Evolutionary conservation across 2,888 invertebrate genomes (phyloP).

Genomic region (Agrenia bidenticulata): DNA sequence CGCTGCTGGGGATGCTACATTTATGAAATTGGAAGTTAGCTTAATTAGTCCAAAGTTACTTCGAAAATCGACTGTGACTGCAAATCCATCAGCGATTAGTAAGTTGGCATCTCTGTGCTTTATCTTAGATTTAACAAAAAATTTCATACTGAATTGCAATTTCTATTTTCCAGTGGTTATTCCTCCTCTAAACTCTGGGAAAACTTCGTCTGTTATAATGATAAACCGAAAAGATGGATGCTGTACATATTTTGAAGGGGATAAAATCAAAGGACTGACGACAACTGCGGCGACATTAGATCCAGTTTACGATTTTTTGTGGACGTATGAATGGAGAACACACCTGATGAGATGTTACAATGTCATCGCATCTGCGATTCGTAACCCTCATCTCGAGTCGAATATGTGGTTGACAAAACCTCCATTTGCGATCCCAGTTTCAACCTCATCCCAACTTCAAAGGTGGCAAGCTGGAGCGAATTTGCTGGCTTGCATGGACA

Average conservation of each 20-base stretch:
- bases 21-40: slow-evolving; percentile 85
- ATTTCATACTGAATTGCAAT: too few species aligned
- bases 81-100: slow-evolving; percentile 56
- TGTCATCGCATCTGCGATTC: slow-evolving; percentile 74
- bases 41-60: slow-evolving; percentile 88
- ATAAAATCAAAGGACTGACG: slow-evolving; percentile 80
- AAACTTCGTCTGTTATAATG: slow-evolving; percentile 45
- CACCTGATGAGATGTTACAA: slow-evolving; percentile 76
- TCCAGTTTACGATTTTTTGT: slow-evolving; percentile 87
- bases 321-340: slow-evolving; percentile 69
- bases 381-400: slow-evolving; percentile 50
- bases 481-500: slow-evolving; percentile 84
- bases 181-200: slow-evolving; percentile 65
- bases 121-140: too few species aligned
- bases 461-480: slow-evolving; percentile 72
- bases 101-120: too few species aligned
- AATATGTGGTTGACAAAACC: slow-evolving; percentile 53
- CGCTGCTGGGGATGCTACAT: slow-evolving; percentile 95
- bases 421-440: slow-evolving; percentile 52
- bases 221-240: slow-evolving; percentile 86
- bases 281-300: slow-evolving; percentile 81
- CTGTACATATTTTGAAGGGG: slow-evolving; percentile 78
- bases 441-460: slow-evolving; percentile 51
- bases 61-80: slow-evolving; percentile 82
- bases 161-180: slow-evolving; percentile 64